Base-by-base conservation (phyloP, 1,140 invertebrate genomes). In the Ostrea edulis region DNA sequence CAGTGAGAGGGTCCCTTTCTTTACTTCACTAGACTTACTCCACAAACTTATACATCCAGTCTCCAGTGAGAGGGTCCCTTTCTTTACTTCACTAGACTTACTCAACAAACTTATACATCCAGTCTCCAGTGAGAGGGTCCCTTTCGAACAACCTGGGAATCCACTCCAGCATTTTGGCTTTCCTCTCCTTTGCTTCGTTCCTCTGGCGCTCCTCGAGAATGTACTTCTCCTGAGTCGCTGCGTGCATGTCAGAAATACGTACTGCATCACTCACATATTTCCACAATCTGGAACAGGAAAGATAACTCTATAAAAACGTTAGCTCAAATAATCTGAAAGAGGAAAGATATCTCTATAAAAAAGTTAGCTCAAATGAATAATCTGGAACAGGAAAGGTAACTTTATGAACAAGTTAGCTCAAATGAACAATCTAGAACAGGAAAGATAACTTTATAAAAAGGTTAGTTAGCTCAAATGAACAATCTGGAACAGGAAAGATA, bases 141-240 rank as follows among this genome's bases (percentile, higher is more conserved):
- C 97, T 96, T 90, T 96, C 96, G 93, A 98, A 98, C 91, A 97
- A 96, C 81, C 96, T 96, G 0, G 97, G 96, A 58, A 96, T 91
- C 96, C 97, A 97, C 84, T 96, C 96, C 62, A 96, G 95, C 81
- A 96, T 95, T 88, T 95, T 96, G 0, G 95, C 94, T 90, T 96
- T 96, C 7, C 97, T 95, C 85, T 97, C 96, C 92, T 97, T 96
- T 0, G 96, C 96, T 2, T 96, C 96, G 77, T 96, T 95, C 25
- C 98, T 96, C 94, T 99, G 98, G 11, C 96, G 96, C 93, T 98
- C 97, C 92, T 99, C 98, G 68, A 99, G 95, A 81, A 96, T 94
- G 7, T 97, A 98, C 95, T 99, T 99, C 91, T 98, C 97, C 84
- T 98, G 97, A 4, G 98, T 99, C 0, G 98, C 98, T 17, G 96